Conservation (phyloP, 2,113 vertebrate genomes). For the Aegotheles bennettii region DNA sequence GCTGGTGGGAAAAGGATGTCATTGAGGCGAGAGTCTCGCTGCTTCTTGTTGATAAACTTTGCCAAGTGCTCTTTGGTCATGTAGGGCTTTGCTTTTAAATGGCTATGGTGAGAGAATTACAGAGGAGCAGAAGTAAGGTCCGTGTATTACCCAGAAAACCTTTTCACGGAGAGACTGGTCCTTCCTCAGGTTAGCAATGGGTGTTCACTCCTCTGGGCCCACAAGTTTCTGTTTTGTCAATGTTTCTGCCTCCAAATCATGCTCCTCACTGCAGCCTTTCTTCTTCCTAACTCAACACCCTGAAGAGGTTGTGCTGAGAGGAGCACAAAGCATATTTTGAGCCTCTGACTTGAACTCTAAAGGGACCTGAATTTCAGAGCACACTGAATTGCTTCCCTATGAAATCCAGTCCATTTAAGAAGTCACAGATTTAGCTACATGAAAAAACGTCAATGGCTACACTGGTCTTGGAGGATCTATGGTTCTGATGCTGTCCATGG, state of each 20-base stretch:
- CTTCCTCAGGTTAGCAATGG: not conserved
- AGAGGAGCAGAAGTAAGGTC: not conserved
- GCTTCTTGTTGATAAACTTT: constrained; percentile 95
- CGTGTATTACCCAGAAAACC: not conserved
- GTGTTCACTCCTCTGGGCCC: not conserved
- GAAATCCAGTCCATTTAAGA: not conserved
- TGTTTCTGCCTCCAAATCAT: not conserved
- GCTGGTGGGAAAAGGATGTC: constrained; percentile 87
- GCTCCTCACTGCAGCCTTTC: not conserved
- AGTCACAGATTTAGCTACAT: not conserved
- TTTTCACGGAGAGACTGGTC: not conserved
- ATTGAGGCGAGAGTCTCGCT: constrained; percentile 89
- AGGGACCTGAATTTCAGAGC: not conserved
- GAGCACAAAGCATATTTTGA: not conserved
- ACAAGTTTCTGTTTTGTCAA: not conserved
- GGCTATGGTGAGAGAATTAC: constrained; percentile 62
- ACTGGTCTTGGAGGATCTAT: not conserved
- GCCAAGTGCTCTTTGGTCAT: constrained; percentile 95
- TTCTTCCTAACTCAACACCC: not conserved
- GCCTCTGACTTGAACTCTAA: not conserved
- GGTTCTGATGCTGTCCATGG: not conserved
- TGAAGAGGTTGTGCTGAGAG: not conserved
- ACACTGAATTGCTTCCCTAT: not conserved
- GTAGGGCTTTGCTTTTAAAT: constrained; percentile 89
- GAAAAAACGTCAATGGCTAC: not conserved